Evolutionary conservation across 2,888 invertebrate species (phyloP).

Genomic region (Cosmia pyralina): DNA sequence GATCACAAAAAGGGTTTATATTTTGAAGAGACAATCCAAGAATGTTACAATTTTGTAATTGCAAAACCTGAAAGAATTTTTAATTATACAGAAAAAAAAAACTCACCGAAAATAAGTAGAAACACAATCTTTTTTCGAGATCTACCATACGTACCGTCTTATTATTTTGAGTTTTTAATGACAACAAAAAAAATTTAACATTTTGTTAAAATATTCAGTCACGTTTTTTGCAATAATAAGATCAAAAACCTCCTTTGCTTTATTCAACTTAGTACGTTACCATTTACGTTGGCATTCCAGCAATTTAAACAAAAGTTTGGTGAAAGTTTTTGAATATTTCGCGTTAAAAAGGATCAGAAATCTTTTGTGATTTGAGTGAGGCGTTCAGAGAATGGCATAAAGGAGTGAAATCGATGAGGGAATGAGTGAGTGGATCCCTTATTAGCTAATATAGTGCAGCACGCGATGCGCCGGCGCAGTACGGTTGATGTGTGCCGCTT

Average conservation of each 20-base stretch:
- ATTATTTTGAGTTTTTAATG: slow-evolving; percentile 57
- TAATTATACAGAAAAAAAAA: slow-evolving; percentile 1
- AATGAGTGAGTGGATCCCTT: slow-evolving; percentile 71
- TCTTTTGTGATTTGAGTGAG: slow-evolving; percentile 59
- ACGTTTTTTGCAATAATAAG: slow-evolving; percentile 62
- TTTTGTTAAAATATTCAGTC: slow-evolving; percentile 53
- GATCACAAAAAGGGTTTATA: not conserved
- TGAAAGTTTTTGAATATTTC: slow-evolving; percentile 38
- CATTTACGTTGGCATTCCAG: slow-evolving; percentile 50
- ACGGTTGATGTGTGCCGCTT: slow-evolving; percentile 54
- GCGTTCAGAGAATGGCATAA: slow-evolving; percentile 73
- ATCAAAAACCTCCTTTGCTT: slow-evolving; percentile 53
- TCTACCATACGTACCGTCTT: slow-evolving; percentile 45
- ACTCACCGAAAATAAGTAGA: slow-evolving; percentile 1
- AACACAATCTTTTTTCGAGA: slow-evolving; percentile 41
- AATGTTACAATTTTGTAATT: not conserved
- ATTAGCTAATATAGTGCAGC: slow-evolving; percentile 79
- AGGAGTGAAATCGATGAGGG: slow-evolving; percentile 76
- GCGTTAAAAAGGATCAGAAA: slow-evolving; percentile 47
- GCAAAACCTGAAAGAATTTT: not conserved
- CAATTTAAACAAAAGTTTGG: slow-evolving; percentile 41
- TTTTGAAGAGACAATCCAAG: not conserved
- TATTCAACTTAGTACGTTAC: slow-evolving; percentile 44
- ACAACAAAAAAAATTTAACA: slow-evolving; percentile 45
- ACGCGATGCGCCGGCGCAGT: slow-evolving; percentile 74